These are phyloP conservation scores for Caenorhabditis wallacei DNA, from an alignment of 2,888 invertebrate species.

Conservation along the genomic window DNA sequence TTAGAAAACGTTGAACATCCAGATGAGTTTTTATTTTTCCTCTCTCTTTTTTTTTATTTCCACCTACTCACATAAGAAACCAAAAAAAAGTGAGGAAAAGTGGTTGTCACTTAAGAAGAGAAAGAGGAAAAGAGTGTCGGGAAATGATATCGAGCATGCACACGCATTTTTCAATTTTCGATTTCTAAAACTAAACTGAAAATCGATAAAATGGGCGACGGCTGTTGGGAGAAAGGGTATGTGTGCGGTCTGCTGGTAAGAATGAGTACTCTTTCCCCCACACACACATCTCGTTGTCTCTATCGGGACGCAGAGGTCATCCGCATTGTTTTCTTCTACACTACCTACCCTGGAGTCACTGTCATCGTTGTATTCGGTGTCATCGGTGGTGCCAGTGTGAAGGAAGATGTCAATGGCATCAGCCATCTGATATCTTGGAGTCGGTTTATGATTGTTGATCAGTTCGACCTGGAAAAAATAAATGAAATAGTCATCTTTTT, in stretches of 20 bases:
- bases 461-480: slow-evolving; percentile 63
- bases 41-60: not conserved
- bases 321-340: not conserved
- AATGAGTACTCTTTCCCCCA: not conserved
- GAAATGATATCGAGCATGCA: slow-evolving; percentile 18
- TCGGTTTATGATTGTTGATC: slow-evolving; percentile 47
- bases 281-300: slow-evolving; percentile 6
- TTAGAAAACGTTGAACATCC: not conserved
- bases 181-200: slow-evolving; percentile 4
- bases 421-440: slow-evolving; percentile 18
- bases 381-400: slow-evolving; percentile 53
- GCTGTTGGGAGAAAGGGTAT: too few relatives aligned
- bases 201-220: slow-evolving; percentile 24
- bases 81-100: slow-evolving; percentile 1
- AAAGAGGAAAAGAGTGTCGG: not conserved
- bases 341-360: slow-evolving; percentile 45
- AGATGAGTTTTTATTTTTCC: slow-evolving; percentile 11
- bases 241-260: slow-evolving; percentile 21
- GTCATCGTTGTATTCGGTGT: slow-evolving; percentile 55
- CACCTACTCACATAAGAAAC: slow-evolving; percentile 4
- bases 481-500: too few relatives aligned
- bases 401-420: slow-evolving; percentile 58
- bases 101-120: slow-evolving; percentile 15
- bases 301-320: slow-evolving; percentile 41
- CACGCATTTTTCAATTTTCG: not conserved